A percentile compares a stretch with the other conserved stretches of the same genome.
Conservation (phyloP, 1,140 invertebrate species). For the Planococcus citri region DNA sequence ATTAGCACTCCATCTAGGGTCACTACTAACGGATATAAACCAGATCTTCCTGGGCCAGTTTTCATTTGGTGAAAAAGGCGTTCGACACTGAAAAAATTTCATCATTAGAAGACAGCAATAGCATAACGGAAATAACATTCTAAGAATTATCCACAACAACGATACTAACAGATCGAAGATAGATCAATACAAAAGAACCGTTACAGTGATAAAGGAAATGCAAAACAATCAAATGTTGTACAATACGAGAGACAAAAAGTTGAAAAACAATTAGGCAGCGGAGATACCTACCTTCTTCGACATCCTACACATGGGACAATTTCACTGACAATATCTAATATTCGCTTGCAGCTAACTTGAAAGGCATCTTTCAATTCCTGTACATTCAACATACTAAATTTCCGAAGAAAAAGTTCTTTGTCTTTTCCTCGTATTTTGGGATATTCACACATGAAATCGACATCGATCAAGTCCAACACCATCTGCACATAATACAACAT, state of each 20-base stretch:
- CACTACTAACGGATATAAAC: slow-evolving; percentile 64
- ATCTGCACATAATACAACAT: slow-evolving; percentile 45
- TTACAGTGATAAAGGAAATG: too few relatives aligned
- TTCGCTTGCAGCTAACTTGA: slow-evolving; percentile 66
- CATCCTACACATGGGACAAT: slow-evolving; percentile 86
- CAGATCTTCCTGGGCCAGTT: slow-evolving; percentile 63
- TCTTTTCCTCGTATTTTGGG: slow-evolving; percentile 61
- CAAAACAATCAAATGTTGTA: too few relatives aligned
- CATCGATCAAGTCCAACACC: slow-evolving; percentile 76
- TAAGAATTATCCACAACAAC: too few relatives aligned
- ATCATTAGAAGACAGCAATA: too few relatives aligned
- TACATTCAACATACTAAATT: slow-evolving; percentile 60
- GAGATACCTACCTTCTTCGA: slow-evolving; percentile 57
- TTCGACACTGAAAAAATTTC: slow-evolving; percentile 52
- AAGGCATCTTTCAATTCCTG: slow-evolving; percentile 66
- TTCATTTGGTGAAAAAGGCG: slow-evolving; percentile 62
- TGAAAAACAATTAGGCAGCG: too few relatives aligned
- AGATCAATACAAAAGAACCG: too few relatives aligned
- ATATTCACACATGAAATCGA: slow-evolving; percentile 65
- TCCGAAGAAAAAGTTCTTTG: slow-evolving; percentile 66
- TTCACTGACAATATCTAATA: slow-evolving; percentile 69
- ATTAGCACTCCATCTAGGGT: slow-evolving; percentile 57
- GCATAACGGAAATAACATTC: too few relatives aligned
- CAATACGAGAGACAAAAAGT: too few relatives aligned
- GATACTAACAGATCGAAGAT: too few relatives aligned